Evolutionary conservation across 92 coral and sea anemone genomes (phyloP).

Genomic region (Muricea muricata): DNA sequence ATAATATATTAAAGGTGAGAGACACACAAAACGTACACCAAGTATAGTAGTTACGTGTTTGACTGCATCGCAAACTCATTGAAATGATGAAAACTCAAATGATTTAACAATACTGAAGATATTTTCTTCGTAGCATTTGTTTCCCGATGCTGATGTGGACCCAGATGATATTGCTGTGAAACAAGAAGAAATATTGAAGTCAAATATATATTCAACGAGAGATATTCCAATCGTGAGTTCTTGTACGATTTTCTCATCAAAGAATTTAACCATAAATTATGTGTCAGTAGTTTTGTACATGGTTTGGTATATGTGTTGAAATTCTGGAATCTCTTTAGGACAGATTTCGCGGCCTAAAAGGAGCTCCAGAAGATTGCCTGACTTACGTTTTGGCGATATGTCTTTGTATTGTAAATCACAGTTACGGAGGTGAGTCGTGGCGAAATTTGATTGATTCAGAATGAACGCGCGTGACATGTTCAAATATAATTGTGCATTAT

Average conservation of each 20-base stretch:
- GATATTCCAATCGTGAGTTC: constrained; percentile 8
- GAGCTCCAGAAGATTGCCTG: constrained; percentile 90
- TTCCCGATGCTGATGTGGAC: constrained; percentile 93
- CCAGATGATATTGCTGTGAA: constrained; percentile 74
- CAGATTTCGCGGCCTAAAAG: constrained; percentile 83
- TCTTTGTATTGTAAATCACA: constrained; percentile 94
- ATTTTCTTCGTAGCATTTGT: constrained; percentile 65
- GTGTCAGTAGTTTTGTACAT: too few species aligned
- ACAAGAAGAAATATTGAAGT: constrained; percentile 74
- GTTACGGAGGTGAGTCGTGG: constrained; percentile 90
- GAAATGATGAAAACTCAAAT: too few species aligned
- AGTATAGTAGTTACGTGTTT: too few species aligned
- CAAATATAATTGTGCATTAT: neutral
- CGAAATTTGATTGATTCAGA: too few species aligned
- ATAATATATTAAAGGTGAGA: constrained; percentile 79
- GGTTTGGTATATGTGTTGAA: too few species aligned
- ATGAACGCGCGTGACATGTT: too few species aligned
- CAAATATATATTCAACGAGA: constrained; percentile 33
- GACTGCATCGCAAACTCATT: neutral
- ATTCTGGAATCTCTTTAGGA: constrained; percentile 63
- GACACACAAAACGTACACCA: neutral
- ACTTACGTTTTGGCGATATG: constrained; percentile 81
- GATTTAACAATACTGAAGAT: too few species aligned
- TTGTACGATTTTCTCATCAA: too few species aligned
- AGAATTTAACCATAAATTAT: too few species aligned